Conservation (phyloP, 2,888 invertebrate species). For the Opisthograptis luteolata region DNA sequence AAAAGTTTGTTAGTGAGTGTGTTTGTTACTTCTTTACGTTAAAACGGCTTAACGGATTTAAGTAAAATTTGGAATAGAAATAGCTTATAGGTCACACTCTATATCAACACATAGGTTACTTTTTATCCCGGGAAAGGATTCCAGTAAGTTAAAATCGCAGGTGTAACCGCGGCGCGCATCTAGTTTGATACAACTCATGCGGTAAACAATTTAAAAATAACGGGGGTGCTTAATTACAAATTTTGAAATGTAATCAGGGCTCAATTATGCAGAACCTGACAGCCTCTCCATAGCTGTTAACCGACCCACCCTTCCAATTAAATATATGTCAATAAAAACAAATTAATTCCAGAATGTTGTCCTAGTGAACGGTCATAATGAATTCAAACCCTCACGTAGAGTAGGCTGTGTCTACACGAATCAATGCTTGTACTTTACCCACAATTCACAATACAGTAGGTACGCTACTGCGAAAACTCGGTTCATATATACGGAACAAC, state of each 20-base stretch:
- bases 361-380: constrained; percentile 30
- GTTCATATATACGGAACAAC: too few species aligned
- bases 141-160: too few species aligned
- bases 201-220: constrained; percentile 3
- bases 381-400: constrained; percentile 35
- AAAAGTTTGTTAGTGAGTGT: too few species aligned
- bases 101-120: too few species aligned
- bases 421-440: constrained; percentile 32
- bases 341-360: constrained; percentile 24
- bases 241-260: constrained; percentile 11
- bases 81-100: too few species aligned
- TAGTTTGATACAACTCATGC: neutral
- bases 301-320: constrained; percentile 31
- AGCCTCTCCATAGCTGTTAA: constrained; percentile 4
- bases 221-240: constrained; percentile 6
- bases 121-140: too few species aligned
- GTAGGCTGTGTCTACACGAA: constrained; percentile 35
- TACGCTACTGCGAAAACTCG: too few species aligned
- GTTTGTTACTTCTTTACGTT: too few species aligned
- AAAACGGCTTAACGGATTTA: too few species aligned
- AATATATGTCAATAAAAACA: constrained; percentile 37
- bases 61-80: too few species aligned
- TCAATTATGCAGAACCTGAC: constrained; percentile 23
- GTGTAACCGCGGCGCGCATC: too few species aligned
- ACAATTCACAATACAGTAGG: too few species aligned